phyloP scores from a whole-genome alignment of 2,113 vertebrate genomes.

The Ophthalmolycus amberensis region DNA sequence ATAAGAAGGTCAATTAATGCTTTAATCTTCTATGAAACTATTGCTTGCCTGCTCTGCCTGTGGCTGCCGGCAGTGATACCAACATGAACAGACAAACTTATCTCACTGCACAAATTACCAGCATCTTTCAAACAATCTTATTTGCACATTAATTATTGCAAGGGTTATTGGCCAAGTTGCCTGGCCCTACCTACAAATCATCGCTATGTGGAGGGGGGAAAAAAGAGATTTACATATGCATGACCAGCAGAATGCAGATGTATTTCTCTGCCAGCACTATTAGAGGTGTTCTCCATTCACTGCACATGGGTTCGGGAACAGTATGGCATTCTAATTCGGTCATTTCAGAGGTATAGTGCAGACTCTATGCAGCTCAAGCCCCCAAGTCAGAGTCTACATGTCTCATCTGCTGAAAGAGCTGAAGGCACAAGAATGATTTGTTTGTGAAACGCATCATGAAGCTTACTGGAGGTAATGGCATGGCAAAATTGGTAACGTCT shows the following conservation, averaged over 20 bases:
- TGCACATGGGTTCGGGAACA: constrained; percentile 60
- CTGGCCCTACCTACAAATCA: constrained; percentile 60
- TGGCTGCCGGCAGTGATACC: constrained; percentile 12
- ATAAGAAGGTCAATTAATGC: constrained; percentile 17
- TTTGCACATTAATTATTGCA: constrained; percentile 67
- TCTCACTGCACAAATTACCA: constrained; percentile 27
- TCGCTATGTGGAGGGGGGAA: constrained; percentile 35
- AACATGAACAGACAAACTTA: constrained; percentile 7
- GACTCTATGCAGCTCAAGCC: constrained; percentile 54
- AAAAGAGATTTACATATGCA: constrained; percentile 68
- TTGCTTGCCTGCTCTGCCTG: not conserved
- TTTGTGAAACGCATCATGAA: constrained; percentile 62
- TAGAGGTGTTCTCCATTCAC: constrained; percentile 73
- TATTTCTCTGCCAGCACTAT: constrained; percentile 66
- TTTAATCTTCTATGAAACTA: constrained; percentile 18
- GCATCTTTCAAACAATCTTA: constrained; percentile 39
- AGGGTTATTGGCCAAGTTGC: constrained; percentile 60
- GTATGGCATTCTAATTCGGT: constrained; percentile 75
- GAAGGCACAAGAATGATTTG: constrained; percentile 58
- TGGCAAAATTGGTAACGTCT: constrained; percentile 14
- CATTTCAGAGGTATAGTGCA: constrained; percentile 61
- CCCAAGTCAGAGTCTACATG: constrained; percentile 55
- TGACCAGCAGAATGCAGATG: constrained; percentile 75
- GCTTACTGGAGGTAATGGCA: constrained; percentile 37
- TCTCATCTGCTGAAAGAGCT: constrained; percentile 61